Base-by-base conservation (phyloP, 2,888 invertebrate species). In the Parnassius mnemosyne region DNA sequence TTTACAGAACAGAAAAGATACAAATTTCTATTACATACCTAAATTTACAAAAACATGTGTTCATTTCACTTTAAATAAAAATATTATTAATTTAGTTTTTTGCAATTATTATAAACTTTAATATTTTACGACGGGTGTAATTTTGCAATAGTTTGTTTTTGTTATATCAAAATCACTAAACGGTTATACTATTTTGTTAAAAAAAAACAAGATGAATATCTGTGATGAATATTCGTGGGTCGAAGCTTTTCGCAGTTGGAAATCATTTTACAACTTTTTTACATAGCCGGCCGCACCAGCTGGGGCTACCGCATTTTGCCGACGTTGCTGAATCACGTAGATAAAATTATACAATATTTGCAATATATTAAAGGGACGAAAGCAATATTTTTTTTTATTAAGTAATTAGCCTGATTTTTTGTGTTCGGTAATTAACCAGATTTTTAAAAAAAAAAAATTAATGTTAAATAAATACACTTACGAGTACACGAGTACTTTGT, bases 191-290 rank as follows among this genome's bases (percentile, higher is more conserved):
- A 25, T n/a, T 13, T 10, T 34, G 3, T 16, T n/a, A 46, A 13
- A 59, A 41, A 47, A 58, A 59, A 46, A n/a, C n/a, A 46, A 25
- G 13, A 34, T 47, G 46, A 52, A 44, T 53, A 34, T 59, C 46
- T 10, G 9, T 12, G 5, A 34, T 9, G 25, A 52, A 12, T 42
- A 46, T 34, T 34, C 41, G 13, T 34, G 56, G 55, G 61, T 52
- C 16, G 46, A 50, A 50, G 43, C 25, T 41, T 56, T 34, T 51
- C n/a, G 41, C 41, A 46, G 9, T 51, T 56, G 12, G 10, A 47
- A 57, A 54, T 43, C 16, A 34, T 56, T 55, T 60, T 54, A 60
- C 13, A 20, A 34, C 51, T 20, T 41, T 57, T 57, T 57, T 53
- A 34, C 50, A 20, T 41, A 9, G 13, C n/a, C 25, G 50, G 51